These are phyloP conservation scores for Chelonia mydas DNA, from an alignment of 2,797 vertebrate genomes.

Conservation along the genomic window DNA sequence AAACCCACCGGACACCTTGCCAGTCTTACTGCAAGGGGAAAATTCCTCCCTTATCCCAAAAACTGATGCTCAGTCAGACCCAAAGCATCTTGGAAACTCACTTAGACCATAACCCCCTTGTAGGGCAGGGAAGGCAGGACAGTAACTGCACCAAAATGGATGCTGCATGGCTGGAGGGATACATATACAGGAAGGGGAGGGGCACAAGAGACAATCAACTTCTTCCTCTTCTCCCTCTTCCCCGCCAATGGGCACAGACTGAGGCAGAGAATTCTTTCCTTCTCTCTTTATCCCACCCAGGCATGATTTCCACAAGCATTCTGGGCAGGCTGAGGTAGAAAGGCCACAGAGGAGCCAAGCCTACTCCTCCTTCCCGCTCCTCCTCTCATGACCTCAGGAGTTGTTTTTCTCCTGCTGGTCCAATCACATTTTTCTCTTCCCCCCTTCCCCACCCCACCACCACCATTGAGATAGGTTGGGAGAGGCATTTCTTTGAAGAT, in stretches of 20 bases:
- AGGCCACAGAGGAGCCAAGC: neutral
- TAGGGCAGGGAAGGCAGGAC: neutral
- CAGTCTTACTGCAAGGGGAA: neutral
- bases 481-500: neutral
- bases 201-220: neutral
- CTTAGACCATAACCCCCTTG: neutral
- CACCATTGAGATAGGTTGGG: neutral
- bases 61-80: neutral
- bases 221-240: neutral
- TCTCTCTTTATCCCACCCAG: neutral
- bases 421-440: neutral
- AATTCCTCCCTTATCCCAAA: neutral
- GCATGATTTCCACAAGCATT: neutral
- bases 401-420: neutral
- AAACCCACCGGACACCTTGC: neutral
- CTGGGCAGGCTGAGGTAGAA: neutral
- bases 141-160: neutral
- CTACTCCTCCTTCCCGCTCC: fast-evolving
- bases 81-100: neutral
- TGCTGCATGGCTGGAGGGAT: neutral
- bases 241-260: neutral
- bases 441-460: no score
- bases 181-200: no score
- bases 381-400: neutral
- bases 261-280: neutral